phyloP scores from a whole-genome alignment of 2,113 vertebrate species.

The rat (Rattus norvegicus) region GRCr8 NC_086022.1:101382501-101383000 shows the following conservation, averaged over 20 bases:
- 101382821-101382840: not conserved
- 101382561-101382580: not conserved
- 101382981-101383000: not conserved
- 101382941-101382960: not conserved
- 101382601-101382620: not conserved
- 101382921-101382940: not conserved
- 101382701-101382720: not conserved
- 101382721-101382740: not conserved
- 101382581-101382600: not conserved
- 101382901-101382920: not conserved
- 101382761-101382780: not conserved
- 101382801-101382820: not conserved
- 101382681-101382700: not conserved
- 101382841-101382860: not conserved
- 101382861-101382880: not conserved
- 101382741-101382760: not conserved
- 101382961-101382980: not conserved
- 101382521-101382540: no score
- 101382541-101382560: no score
- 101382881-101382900: not conserved
- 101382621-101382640: not conserved
- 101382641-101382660: not conserved
- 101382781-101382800: not conserved
- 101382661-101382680: not conserved
- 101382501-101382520: not conserved